Base-by-base conservation (phyloP, 1,140 invertebrate genomes). In the Drosophila athabasca region DNA sequence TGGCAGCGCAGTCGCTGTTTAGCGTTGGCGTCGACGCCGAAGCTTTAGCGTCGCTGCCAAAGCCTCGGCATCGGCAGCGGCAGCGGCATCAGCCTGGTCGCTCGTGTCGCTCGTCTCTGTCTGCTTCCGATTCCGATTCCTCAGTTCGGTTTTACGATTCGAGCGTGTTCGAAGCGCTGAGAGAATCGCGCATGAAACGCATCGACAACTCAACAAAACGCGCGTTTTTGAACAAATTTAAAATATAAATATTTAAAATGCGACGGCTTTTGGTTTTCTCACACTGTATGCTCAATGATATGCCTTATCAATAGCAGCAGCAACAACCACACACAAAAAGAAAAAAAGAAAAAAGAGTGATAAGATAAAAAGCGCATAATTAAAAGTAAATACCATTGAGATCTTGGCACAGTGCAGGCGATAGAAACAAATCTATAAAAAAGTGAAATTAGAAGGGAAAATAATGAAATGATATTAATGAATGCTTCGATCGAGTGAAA, bases 91-190 rank as follows among this genome's bases (percentile, higher is more conserved):
- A 19, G 17, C 17, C 0, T 19, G 17, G 0, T 19, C 17, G 17
- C 1, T 75, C 71, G 59, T 39, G 11, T 6, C 17, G 62, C 13
- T 11, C 62, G 64, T 35, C 49, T 26, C n/a, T 29, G 44, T 17
- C 61, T 49, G 58, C 35, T n/a, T 52, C 41, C 58, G 46, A 2
- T 70, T 45, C 61, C 43, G 46, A 2, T 70, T 45, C 61, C 43
- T 88, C 49, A 87, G 83, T 87, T 87, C 83, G 83, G 75, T 87
- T 76, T 79, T 87, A 51, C 61, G 83, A 70, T 76, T 76, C 76
- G 71, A 76, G 57, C 59, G 72, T 48, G 72, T 76, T 53, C 74
- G 74, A 76, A 76, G 51, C 71, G 71, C 62, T 57, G 46, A 75
- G 51, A 68, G 57, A 76, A 61, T 41, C 39, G 72, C 73, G 72